A percentile compares a stretch with the other conserved stretches of the same genome.
phyloP scores from a whole-genome alignment of 2,113 vertebrate species.

The Lynx canadensis region DNA sequence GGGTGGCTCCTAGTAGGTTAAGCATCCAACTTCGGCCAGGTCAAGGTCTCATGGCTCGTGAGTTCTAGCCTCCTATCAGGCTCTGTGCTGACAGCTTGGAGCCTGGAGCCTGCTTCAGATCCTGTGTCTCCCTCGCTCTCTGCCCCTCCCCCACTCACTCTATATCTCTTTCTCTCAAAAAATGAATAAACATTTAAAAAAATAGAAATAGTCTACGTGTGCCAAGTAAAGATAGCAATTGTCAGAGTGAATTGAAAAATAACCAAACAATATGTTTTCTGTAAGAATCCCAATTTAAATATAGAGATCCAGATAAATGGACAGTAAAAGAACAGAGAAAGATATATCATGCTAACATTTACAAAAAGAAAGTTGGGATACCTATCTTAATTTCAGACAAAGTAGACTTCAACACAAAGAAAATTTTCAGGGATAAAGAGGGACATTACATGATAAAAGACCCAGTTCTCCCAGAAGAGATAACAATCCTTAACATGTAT shows the following conservation, averaged over 20 bases:
- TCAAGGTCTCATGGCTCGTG: too few species aligned
- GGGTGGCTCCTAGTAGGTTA: too few species aligned
- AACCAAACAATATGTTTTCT: background rate
- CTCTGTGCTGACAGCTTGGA: too few species aligned
- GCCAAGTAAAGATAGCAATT: background rate
- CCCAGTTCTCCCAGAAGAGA: background rate
- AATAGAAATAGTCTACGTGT: background rate
- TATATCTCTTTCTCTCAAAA: too few species aligned
- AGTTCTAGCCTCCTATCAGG: too few species aligned
- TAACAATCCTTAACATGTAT: background rate
- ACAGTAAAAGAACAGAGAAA: background rate
- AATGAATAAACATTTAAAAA: too few species aligned
- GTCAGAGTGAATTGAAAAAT: background rate
- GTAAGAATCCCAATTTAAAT: background rate
- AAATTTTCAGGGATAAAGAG: background rate
- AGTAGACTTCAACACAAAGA: background rate
- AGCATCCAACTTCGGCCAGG: too few species aligned
- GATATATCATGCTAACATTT: background rate
- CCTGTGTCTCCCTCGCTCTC: too few species aligned
- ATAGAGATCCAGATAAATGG: background rate
- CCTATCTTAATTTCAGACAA: background rate
- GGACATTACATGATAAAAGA: background rate
- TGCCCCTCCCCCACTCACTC: too few species aligned
- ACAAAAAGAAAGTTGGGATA: background rate
- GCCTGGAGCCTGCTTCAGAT: too few species aligned